Percentiles rank a stretch among this genome's conserved stretches.
Conservation (phyloP, 2,113 vertebrate species). For the Halcyon senegalensis region DNA sequence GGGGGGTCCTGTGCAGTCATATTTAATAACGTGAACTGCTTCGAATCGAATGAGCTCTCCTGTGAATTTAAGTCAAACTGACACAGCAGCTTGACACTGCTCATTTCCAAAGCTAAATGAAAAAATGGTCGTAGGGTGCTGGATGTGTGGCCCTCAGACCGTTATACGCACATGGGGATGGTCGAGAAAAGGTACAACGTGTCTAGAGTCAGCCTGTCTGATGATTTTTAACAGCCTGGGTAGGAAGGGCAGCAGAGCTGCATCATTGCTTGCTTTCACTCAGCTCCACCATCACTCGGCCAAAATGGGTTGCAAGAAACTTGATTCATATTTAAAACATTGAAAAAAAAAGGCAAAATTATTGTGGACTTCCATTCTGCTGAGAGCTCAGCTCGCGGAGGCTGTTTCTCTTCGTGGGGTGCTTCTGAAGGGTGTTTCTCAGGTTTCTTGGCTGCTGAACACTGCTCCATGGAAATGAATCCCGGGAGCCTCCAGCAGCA, state of each 20-base stretch:
- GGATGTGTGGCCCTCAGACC: not conserved
- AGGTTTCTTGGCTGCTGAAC: not conserved
- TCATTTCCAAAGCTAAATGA: not conserved
- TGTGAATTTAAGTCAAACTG: not conserved
- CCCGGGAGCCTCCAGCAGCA: fast-evolving
- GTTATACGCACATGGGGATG: fast-evolving
- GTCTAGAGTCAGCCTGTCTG: fast-evolving
- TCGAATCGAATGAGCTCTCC: not conserved
- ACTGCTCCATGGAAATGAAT: fast-evolving
- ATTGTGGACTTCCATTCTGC: fast-evolving
- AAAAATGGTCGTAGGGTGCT: fast-evolving
- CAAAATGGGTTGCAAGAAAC: fast-evolving
- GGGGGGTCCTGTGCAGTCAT: not conserved
- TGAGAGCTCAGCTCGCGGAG: fast-evolving
- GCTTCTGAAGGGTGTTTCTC: not conserved
- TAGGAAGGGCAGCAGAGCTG: not conserved
- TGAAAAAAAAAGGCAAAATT: not conserved
- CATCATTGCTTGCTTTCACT: not conserved
- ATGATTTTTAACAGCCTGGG: not conserved
- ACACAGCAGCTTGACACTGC: not conserved
- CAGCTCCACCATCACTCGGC: not conserved
- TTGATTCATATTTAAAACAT: not conserved
- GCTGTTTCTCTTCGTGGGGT: not conserved
- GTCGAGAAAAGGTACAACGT: fast-evolving
- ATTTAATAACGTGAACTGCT: not conserved